Conservation (phyloP, 2,888 invertebrate genomes). For the Pammene fasciana region DNA sequence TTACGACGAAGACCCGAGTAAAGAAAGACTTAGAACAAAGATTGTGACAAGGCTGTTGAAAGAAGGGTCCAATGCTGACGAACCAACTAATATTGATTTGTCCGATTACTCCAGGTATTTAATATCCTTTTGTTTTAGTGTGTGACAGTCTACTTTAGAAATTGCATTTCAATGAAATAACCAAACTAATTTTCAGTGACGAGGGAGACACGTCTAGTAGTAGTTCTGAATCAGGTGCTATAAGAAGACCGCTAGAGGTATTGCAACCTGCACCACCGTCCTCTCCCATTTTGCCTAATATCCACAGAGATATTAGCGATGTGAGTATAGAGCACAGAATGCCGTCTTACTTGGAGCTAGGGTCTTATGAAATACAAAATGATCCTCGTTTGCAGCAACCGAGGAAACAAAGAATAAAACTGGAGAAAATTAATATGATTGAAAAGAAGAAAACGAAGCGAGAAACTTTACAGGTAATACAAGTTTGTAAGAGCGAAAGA, state of each 20-base stretch:
- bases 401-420: slow-evolving; percentile 65
- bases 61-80: slow-evolving; percentile 94
- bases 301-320: slow-evolving; percentile 61
- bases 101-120: slow-evolving; percentile 93
- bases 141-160: neutral
- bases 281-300: slow-evolving; percentile 85
- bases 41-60: slow-evolving; percentile 90
- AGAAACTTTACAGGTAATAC: slow-evolving; percentile 82
- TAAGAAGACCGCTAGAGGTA: slow-evolving; percentile 80
- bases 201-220: slow-evolving; percentile 91
- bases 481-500: neutral
- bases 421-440: slow-evolving; percentile 75
- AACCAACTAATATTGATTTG: slow-evolving; percentile 92
- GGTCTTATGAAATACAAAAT: slow-evolving; percentile 10
- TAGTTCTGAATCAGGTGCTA: slow-evolving; percentile 85
- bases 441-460: slow-evolving; percentile 77
- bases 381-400: slow-evolving; percentile 61
- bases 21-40: slow-evolving; percentile 91
- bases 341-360: slow-evolving; percentile 20
- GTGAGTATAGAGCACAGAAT: slow-evolving; percentile 51
- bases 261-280: slow-evolving; percentile 86
- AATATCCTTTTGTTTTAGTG: neutral
- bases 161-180: neutral
- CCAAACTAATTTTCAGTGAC: slow-evolving; percentile 81
- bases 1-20: slow-evolving; percentile 92